These are phyloP conservation scores for Mystacides longicornis DNA, from an alignment of 2,888 invertebrate genomes.

Conservation along the genomic window DNA sequence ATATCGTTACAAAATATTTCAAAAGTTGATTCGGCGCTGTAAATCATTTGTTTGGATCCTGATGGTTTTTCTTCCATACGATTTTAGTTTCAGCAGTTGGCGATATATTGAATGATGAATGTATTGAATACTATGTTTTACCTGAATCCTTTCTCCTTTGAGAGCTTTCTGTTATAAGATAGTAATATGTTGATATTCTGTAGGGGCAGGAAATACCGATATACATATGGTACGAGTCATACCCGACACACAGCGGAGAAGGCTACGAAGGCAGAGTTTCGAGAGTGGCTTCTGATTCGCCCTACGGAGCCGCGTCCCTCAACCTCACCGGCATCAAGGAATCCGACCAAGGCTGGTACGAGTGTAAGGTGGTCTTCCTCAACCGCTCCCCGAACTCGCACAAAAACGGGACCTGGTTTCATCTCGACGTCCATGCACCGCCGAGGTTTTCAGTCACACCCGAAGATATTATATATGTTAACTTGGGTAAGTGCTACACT, in stretches of 20 bases:
- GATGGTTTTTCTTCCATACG: too few relatives aligned
- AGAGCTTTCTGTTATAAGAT: too few relatives aligned
- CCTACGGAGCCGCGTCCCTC: slow-evolving; percentile 87
- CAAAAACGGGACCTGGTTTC: slow-evolving; percentile 97
- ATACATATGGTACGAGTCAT: slow-evolving; percentile 97
- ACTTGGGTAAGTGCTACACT: slow-evolving; percentile 69
- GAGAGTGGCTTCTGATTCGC: slow-evolving; percentile 79
- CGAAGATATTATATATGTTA: slow-evolving; percentile 93
- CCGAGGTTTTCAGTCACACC: slow-evolving; percentile 93
- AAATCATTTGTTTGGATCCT: too few relatives aligned
- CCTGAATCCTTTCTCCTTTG: too few relatives aligned
- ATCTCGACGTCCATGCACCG: slow-evolving; percentile 94
- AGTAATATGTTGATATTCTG: slow-evolving; percentile 3
- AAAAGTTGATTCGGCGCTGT: background rate
- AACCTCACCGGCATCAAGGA: slow-evolving; percentile 92
- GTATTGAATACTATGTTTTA: background rate
- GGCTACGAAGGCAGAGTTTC: slow-evolving; percentile 90
- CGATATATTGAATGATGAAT: background rate
- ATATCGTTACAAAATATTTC: too few relatives aligned
- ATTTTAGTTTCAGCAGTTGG: too few relatives aligned
- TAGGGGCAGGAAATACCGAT: slow-evolving; percentile 95
- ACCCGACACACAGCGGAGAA: slow-evolving; percentile 92
- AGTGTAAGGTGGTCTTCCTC: slow-evolving; percentile 91
- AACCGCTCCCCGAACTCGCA: slow-evolving; percentile 87
- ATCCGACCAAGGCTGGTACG: slow-evolving; percentile 95